Percentiles rank a stretch among this genome's conserved stretches.
phyloP scores from a whole-genome alignment of 2,113 vertebrate genomes.

The Prochilodus magdalenae region DNA sequence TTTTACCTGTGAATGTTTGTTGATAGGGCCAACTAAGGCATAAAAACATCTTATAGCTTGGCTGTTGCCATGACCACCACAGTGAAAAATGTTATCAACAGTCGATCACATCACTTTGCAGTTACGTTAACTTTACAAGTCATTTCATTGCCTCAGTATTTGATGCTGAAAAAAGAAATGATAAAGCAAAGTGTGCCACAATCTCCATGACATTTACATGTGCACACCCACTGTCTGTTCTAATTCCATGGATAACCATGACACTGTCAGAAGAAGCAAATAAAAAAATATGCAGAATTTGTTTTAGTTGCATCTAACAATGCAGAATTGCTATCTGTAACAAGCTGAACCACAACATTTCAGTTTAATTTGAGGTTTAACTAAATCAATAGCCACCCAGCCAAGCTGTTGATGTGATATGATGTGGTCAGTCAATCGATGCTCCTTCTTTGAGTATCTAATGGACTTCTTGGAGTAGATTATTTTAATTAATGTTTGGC shows the following conservation, averaged over 20 bases:
- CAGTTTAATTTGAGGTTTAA: background rate
- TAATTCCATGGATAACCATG: background rate
- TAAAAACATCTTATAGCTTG: too few relatives aligned
- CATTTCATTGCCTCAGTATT: too few relatives aligned
- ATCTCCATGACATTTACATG: too few relatives aligned
- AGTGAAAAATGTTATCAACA: too few relatives aligned
- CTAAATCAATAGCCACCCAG: constrained; percentile 28
- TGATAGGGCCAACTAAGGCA: too few relatives aligned
- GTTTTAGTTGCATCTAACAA: background rate
- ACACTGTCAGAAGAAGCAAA: background rate
- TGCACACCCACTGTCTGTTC: background rate
- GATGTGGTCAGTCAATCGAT: constrained; percentile 25
- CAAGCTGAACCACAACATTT: background rate
- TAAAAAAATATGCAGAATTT: background rate
- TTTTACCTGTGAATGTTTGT: too few relatives aligned
- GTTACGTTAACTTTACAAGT: too few relatives aligned
- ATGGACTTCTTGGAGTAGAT: background rate
- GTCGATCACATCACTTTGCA: too few relatives aligned
- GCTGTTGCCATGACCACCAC: too few relatives aligned
- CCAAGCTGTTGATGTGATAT: constrained; percentile 19
- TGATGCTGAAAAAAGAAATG: too few relatives aligned
- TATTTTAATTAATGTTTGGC: background rate
- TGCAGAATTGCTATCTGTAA: background rate
- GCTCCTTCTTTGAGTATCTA: background rate
- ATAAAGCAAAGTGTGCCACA: too few relatives aligned